Evolutionary conservation across 2,797 vertebrate genomes (phyloP).

Genomic region (Podargus strigoides): DNA sequence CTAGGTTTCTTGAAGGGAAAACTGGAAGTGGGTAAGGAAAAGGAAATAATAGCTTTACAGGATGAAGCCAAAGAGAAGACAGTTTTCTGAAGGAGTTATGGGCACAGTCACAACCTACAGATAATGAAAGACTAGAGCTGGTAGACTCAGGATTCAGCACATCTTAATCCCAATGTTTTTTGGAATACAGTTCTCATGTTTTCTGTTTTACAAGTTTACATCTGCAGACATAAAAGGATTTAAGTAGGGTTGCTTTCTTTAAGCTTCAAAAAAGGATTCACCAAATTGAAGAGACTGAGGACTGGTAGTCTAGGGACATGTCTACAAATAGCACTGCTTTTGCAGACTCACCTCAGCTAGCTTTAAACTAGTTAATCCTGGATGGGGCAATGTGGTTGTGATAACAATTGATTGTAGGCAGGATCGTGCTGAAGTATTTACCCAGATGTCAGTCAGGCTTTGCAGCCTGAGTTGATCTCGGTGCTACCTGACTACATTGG

Average conservation of each 20-base stretch:
- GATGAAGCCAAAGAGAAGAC: neutral
- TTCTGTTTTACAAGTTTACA: neutral
- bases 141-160: neutral
- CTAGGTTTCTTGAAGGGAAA: neutral
- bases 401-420: neutral
- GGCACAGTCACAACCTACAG: neutral
- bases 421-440: slow-evolving; percentile 20
- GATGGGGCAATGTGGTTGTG: neutral
- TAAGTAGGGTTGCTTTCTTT: neutral
- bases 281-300: neutral
- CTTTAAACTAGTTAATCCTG: slow-evolving; percentile 38
- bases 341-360: neutral
- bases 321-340: neutral
- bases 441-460: slow-evolving; percentile 35
- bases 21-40: neutral
- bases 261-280: neutral
- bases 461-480: neutral
- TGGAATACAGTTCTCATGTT: neutral
- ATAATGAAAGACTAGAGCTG: neutral
- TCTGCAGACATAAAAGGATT: neutral
- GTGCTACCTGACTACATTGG: neutral
- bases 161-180: neutral
- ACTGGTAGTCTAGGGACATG: neutral
- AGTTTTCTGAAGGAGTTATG: neutral
- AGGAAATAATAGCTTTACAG: neutral